Conservation (phyloP, 2,888 invertebrate species). For the Eurytoma adleriae region DNA sequence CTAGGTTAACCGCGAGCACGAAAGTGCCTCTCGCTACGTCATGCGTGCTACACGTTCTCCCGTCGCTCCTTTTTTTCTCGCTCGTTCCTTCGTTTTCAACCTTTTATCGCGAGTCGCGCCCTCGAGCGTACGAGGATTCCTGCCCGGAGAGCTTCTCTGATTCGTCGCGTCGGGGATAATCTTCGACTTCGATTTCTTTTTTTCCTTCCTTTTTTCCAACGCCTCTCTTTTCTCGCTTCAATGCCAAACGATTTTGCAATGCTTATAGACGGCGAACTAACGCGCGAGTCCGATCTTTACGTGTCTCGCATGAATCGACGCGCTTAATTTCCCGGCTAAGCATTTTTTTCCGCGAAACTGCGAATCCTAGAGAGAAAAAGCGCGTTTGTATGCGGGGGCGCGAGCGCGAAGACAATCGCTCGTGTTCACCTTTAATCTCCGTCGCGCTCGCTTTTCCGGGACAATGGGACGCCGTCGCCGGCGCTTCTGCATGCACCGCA, state of each 20-base stretch:
- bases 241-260: no score
- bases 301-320: conserved; percentile 19
- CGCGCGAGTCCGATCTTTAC: neutral
- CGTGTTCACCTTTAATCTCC: neutral
- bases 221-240: no score
- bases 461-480: conserved; percentile 66
- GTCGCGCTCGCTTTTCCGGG: conserved; percentile 65
- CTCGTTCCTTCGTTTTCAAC: no score
- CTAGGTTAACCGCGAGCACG: conserved; percentile 30
- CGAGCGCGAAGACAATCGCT: neutral
- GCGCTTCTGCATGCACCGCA: neutral
- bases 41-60: neutral
- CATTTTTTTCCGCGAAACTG: conserved; percentile 1
- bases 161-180: neutral
- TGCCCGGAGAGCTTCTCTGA: no score
- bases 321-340: neutral
- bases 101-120: no score
- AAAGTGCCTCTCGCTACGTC: conserved; percentile 50
- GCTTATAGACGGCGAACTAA: no score
- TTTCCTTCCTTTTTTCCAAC: neutral
- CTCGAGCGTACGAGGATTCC: no score
- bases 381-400: neutral
- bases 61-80: no score
- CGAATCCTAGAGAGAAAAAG: neutral
- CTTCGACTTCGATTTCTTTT: neutral